Base-by-base conservation (phyloP, 2,113 vertebrate genomes). In the Cyanoderma ruficeps region DNA sequence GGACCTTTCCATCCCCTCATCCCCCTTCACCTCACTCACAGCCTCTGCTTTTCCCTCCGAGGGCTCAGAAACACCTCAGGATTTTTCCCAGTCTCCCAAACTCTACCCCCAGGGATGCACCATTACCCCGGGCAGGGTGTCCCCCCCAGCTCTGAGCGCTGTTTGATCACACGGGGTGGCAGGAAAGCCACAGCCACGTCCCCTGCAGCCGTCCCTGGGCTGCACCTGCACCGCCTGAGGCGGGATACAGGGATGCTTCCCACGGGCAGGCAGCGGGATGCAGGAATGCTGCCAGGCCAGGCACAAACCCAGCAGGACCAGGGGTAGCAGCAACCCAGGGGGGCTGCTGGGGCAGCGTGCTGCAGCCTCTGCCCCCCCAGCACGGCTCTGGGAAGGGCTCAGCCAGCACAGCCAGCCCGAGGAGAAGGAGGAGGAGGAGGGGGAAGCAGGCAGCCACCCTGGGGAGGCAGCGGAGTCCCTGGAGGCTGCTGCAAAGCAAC, bases 71-170 rank as follows among this genome's bases (percentile, higher is more conserved):
- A 28, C 71, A 60, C 33, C 25, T 16, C 68, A 9, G 24, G 57
- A 25, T 50, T 80, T 69, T 67, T 44, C 53, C n/a, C 0, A 0
- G 7, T 2, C 17, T 52, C 57, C 25, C 37, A 57, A 14, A 83
- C 20, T 49, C 47, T 15, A 7, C 42, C 44, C 1, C 2, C 9
- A 0, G 25, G 46, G 85, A 50, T 7, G 35, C 22, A 20, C 55
- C 50, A 12, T 12, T 3, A 28, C 35, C 31, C 33, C 0, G 0
- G 35, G 46, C 50, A 83, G 18, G 31, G n/a, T 37, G 30, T 30
- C 3, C 5, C 13, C 13, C 50, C 9, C 1, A 8, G 28, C 37
- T 17, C 41, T 7, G 1, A 47, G 68, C 3, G 1, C 50, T 24
- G 2, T 76, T 37, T 35, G 50, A 8, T 57, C 44, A 11, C 52